phyloP scores from a whole-genome alignment of 2,797 vertebrate genomes.

The Numenius phaeopus region DNA sequence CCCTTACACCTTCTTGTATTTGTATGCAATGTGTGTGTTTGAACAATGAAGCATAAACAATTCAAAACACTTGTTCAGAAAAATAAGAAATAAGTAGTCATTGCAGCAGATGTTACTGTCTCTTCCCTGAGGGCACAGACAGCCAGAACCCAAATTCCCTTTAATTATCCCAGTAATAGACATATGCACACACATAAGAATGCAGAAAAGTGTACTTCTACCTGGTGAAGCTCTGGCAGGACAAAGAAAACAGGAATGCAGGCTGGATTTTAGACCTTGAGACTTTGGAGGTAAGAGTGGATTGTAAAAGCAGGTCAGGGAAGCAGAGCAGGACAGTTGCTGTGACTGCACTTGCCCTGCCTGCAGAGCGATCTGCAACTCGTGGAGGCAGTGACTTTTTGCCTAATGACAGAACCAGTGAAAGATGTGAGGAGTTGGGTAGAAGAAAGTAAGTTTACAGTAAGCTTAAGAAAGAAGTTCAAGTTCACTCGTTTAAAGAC shows the following conservation, averaged over 20 bases:
- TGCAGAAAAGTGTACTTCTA: background rate
- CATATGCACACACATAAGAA: background rate
- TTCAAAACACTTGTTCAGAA: slow-evolving; percentile 42
- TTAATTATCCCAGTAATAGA: slow-evolving; percentile 23
- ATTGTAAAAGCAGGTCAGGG: background rate
- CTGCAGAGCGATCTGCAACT: no score
- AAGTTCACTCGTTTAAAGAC: background rate
- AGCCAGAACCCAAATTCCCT: slow-evolving; percentile 48
- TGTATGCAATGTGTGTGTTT: slow-evolving; percentile 36
- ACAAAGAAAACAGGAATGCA: background rate
- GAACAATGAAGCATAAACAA: slow-evolving; percentile 59
- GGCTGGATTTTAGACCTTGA: background rate
- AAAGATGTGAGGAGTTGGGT: background rate
- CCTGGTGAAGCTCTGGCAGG: background rate
- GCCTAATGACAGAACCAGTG: background rate
- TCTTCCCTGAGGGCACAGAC: slow-evolving; percentile 50
- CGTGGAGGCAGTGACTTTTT: accelerated
- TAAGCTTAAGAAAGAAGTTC: background rate
- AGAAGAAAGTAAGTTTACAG: background rate
- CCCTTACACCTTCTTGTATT: slow-evolving; percentile 24
- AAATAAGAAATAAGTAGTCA: slow-evolving; percentile 38
- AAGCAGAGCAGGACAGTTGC: background rate
- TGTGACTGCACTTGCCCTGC: accelerated
- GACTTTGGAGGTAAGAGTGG: background rate
- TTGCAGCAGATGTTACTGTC: slow-evolving; percentile 64